These are phyloP conservation scores for Philhelius pedissequus DNA, from an alignment of 2,888 invertebrate genomes.

Conservation along the genomic window DNA sequence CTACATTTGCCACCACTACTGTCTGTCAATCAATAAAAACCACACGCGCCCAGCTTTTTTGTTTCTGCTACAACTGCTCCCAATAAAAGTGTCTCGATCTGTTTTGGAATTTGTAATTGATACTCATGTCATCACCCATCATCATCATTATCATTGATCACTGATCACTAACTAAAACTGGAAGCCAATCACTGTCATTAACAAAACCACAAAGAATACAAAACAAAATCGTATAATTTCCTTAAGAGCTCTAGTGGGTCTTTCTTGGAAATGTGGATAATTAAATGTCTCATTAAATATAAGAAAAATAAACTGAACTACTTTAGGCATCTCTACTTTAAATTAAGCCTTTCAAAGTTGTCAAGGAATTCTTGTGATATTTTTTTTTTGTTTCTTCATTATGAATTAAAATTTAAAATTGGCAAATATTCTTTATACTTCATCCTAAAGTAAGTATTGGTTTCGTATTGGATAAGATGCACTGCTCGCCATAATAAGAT, in stretches of 20 bases:
- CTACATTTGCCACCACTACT: background rate
- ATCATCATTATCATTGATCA: background rate
- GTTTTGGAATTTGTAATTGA: background rate
- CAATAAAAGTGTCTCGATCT: background rate
- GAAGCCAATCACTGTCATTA: background rate
- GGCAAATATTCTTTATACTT: too few species aligned
- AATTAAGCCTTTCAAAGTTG: background rate
- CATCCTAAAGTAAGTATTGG: too few species aligned
- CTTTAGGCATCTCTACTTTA: background rate
- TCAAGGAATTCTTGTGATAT: background rate
- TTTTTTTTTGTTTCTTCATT: background rate
- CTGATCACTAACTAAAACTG: background rate
- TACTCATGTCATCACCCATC: background rate
- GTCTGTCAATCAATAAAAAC: background rate
- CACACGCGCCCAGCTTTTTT: background rate
- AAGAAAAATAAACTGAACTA: background rate
- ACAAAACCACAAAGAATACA: background rate
- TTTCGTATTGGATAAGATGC: too few species aligned
- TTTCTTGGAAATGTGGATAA: background rate
- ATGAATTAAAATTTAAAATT: background rate
- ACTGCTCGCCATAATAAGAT: too few species aligned
- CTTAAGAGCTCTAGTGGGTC: background rate
- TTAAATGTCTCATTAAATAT: background rate
- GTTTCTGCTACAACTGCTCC: background rate
- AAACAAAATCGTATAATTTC: background rate